phyloP scores from a whole-genome alignment of 2,888 invertebrate genomes.

The Seladonia tumulorum region DNA sequence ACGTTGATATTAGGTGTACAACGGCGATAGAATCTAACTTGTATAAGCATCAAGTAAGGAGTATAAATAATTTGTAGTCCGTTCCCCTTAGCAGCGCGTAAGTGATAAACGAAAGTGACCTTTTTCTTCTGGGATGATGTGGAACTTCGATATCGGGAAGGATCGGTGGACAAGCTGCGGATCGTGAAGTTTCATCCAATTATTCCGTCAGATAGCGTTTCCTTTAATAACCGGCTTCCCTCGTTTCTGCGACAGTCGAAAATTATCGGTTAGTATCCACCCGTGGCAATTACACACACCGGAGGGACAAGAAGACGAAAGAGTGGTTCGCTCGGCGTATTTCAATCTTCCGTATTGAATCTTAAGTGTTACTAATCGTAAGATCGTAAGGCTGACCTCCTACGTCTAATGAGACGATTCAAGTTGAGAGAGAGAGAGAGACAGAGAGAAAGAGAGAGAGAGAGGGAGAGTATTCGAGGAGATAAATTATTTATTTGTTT shows the following conservation, averaged over 20 bases:
- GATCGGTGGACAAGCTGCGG: background rate
- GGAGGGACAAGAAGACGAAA: conserved; percentile 48
- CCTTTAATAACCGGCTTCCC: conserved; percentile 40
- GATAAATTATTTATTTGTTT: conserved; percentile 74
- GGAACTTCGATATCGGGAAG: background rate
- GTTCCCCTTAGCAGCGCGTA: conserved; percentile 15
- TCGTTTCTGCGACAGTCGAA: conserved; percentile 29
- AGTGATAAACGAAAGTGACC: conserved; percentile 52
- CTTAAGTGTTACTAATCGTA: conserved; percentile 75
- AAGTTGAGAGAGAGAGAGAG: conserved; percentile 52
- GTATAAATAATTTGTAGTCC: conserved; percentile 34
- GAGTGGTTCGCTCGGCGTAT: conserved; percentile 53
- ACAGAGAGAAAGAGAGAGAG: too few species aligned
- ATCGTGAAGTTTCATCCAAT: conserved; percentile 11
- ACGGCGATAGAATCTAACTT: background rate
- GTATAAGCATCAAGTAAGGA: background rate
- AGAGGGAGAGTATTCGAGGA: conserved; percentile 68
- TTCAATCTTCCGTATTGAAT: conserved; percentile 75
- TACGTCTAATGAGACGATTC: conserved; percentile 70
- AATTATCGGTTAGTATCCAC: background rate
- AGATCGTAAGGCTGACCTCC: conserved; percentile 78
- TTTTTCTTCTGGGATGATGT: conserved; percentile 35
- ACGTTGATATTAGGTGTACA: conserved; percentile 17
- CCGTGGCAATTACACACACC: conserved; percentile 30
- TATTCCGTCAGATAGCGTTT: conserved; percentile 33